Evolutionary conservation across 2,888 invertebrate species (phyloP), one percentile per base, ranked within the genome.

Genomic region (Chrysomela aeneicollis): DNA sequence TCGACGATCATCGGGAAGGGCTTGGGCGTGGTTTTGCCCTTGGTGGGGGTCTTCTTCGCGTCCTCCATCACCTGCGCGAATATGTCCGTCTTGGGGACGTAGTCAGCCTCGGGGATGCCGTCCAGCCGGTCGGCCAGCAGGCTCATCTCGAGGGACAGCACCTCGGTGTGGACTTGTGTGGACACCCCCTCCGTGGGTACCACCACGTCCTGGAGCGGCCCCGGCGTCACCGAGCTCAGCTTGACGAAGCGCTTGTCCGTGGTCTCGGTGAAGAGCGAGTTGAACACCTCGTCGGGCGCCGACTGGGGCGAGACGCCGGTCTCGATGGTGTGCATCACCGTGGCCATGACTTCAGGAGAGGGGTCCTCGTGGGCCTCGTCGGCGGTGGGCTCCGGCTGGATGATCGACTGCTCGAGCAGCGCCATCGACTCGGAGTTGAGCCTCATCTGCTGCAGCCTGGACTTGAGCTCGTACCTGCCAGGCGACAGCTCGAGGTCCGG

Each of bases 281-380:
- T 77, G 67, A 80, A 82, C 18, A 81, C 69, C 71, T 77, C 63
- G 66, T 71, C 69, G 65, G 82, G 78, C 10, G 77, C 71, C 10
- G 77, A 70, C 46, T 75, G 76, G 60, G 82, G 78, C 10, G 72
- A 70, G 21, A 81, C 71, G 10, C 80, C 81, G 30, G 74, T 76
- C 70, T 83, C 83, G 26, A 82, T 78, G 0, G 79, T 78, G 57
- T 81, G 77, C 77, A 82, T 78, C 37, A 83, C 76, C 12, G 74
- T 71, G 1, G 81, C 81, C 63, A 82, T 71, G 5, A 78, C 71
- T 74, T 82, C 82, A 8, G 83, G 82, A 9, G 77, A 71, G 0
- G 79, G 71, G 66, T 82, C 82, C 2, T 74, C 71, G 61, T 73
- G 72, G 1, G 75, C 74, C 59, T 79, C 78, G 60, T 81, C 80